phyloP scores from a whole-genome alignment of 1,140 invertebrate genomes.

The Dendroctonus valens region DNA sequence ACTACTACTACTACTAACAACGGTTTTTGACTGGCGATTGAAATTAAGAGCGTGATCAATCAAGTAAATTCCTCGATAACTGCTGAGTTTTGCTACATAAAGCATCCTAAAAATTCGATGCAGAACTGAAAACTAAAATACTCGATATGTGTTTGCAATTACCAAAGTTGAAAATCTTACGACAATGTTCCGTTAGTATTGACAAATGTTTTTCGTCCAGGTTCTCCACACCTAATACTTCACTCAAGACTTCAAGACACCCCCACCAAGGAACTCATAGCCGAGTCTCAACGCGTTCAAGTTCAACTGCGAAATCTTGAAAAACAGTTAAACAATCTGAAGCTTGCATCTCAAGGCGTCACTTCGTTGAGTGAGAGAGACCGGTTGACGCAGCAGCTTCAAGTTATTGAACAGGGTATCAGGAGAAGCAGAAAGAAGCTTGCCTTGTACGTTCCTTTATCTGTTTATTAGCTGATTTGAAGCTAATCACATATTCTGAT shows the following conservation, averaged over 20 bases:
- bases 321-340: slow-evolving; percentile 65
- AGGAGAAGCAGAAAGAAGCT: slow-evolving; percentile 65
- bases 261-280: slow-evolving; percentile 51
- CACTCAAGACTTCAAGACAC: slow-evolving; percentile 46
- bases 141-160: no score
- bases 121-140: no score
- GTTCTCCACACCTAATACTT: slow-evolving; percentile 49
- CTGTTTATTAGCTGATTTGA: slow-evolving; percentile 1
- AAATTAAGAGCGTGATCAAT: no score
- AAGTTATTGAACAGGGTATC: slow-evolving; percentile 67
- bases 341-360: slow-evolving; percentile 54
- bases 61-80: no score
- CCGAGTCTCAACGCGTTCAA: slow-evolving; percentile 64
- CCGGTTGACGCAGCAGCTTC: slow-evolving; percentile 62
- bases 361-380: slow-evolving; percentile 57
- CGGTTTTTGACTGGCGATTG: no score
- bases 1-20: no score
- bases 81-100: no score
- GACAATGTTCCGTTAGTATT: no score
- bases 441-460: slow-evolving; percentile 50
- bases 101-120: no score
- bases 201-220: slow-evolving; percentile 20
- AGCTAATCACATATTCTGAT: not conserved
- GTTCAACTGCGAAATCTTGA: slow-evolving; percentile 64
- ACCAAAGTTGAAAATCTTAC: no score